Percentiles rank a stretch among this genome's conserved stretches.
These are phyloP conservation scores for Nicator chloris DNA, from an alignment of 2,113 vertebrate genomes.

Conservation along the genomic window DNA sequence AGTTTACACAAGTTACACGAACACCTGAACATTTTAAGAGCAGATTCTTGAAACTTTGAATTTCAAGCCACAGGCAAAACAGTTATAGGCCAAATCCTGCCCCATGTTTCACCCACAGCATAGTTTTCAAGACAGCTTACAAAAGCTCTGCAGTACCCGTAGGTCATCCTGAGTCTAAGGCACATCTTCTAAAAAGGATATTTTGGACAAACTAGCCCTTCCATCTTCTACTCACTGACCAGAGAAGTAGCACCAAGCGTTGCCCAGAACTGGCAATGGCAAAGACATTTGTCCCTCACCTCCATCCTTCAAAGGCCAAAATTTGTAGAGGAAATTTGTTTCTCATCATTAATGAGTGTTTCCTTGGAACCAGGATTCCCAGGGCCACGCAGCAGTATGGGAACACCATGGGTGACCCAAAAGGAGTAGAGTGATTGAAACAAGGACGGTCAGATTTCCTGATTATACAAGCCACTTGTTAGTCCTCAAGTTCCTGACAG, in stretches of 20 bases:
- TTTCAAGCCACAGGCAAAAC: conserved; percentile 32
- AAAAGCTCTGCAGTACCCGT: background rate
- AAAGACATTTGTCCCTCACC: background rate
- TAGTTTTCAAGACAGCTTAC: background rate
- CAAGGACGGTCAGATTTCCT: background rate
- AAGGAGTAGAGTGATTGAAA: background rate
- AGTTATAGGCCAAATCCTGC: background rate
- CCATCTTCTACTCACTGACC: background rate
- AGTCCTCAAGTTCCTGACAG: background rate
- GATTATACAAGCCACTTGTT: fast-evolving
- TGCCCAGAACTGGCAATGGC: background rate
- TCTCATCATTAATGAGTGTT: background rate
- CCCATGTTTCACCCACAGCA: background rate
- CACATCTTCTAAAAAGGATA: background rate
- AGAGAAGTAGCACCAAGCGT: background rate
- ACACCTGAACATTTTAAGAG: background rate
- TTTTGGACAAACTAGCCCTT: background rate
- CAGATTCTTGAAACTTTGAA: background rate
- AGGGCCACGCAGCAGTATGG: background rate
- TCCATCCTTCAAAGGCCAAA: background rate
- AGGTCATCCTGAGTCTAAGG: background rate
- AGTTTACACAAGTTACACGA: background rate
- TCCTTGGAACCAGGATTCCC: background rate
- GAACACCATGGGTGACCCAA: background rate
- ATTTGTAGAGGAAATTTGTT: background rate